Evolutionary conservation across 2,113 vertebrate species (phyloP).

Genomic region (Neolamprologus sp.): DNA sequence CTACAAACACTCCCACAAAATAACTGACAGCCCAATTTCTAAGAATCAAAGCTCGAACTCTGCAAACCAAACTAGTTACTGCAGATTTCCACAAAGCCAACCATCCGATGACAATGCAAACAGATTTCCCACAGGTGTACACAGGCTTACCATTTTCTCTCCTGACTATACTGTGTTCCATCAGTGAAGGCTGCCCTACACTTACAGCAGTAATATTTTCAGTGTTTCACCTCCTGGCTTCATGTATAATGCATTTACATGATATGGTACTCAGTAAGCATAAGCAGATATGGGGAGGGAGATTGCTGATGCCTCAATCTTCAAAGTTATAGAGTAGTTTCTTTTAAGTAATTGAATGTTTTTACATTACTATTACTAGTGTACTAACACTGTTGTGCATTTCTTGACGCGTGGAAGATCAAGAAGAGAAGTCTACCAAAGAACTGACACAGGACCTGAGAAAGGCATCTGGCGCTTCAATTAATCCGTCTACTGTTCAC

Average conservation of each 20-base stretch:
- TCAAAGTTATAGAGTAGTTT: background rate
- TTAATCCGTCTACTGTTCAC: accelerated
- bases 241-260: background rate
- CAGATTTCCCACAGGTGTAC: background rate
- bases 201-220: background rate
- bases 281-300: background rate
- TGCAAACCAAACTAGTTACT: background rate
- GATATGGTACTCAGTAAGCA: background rate
- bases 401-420: background rate
- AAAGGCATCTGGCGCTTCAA: background rate
- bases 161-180: background rate
- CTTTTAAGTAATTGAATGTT: background rate
- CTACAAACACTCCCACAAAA: background rate
- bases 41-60: background rate
- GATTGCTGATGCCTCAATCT: background rate
- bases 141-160: background rate
- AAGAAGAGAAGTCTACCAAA: background rate
- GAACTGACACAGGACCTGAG: background rate
- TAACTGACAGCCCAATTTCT: background rate
- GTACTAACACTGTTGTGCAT: background rate
- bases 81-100: background rate
- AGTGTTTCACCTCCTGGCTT: background rate
- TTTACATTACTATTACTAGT: background rate
- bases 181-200: background rate
- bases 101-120: background rate